Percentiles rank a stretch among this genome's conserved stretches.
phyloP scores from a whole-genome alignment of 2,113 vertebrate genomes.

The Lanius collurio region DNA sequence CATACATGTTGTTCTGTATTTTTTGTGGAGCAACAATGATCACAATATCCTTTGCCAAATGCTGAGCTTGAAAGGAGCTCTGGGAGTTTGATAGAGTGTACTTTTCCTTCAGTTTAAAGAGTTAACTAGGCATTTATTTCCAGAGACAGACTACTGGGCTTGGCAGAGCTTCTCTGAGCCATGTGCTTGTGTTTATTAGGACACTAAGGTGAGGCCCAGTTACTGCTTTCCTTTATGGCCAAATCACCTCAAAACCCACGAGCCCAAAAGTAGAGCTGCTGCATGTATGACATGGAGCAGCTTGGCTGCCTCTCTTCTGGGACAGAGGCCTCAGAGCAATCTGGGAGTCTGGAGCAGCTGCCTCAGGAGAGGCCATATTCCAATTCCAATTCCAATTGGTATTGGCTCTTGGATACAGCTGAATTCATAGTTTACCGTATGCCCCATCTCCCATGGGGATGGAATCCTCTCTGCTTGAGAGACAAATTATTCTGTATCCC shows the following conservation, averaged over 20 bases:
- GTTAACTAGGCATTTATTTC: neutral
- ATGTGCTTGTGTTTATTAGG: neutral
- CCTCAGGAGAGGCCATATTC: neutral
- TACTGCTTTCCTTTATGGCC: neutral
- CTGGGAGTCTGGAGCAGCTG: neutral
- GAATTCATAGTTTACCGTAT: neutral
- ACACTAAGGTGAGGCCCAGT: neutral
- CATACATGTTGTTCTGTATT: neutral
- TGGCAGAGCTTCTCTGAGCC: neutral
- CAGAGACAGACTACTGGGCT: neutral
- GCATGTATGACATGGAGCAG: neutral
- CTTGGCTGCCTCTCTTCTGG: neutral
- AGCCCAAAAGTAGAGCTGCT: neutral
- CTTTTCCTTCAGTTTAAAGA: neutral
- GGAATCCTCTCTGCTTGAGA: neutral
- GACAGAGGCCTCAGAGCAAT: neutral
- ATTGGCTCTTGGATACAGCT: neutral
- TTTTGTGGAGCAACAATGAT: neutral
- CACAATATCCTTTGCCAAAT: neutral
- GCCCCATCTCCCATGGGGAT: neutral
- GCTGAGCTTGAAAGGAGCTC: neutral
- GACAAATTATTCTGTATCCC: neutral
- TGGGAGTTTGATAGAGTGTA: neutral
- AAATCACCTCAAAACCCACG: neutral
- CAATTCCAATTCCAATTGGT: rapidly evolving